Base-by-base conservation (phyloP, 2,113 vertebrate species). In the Variabilichromis moorii region DNA sequence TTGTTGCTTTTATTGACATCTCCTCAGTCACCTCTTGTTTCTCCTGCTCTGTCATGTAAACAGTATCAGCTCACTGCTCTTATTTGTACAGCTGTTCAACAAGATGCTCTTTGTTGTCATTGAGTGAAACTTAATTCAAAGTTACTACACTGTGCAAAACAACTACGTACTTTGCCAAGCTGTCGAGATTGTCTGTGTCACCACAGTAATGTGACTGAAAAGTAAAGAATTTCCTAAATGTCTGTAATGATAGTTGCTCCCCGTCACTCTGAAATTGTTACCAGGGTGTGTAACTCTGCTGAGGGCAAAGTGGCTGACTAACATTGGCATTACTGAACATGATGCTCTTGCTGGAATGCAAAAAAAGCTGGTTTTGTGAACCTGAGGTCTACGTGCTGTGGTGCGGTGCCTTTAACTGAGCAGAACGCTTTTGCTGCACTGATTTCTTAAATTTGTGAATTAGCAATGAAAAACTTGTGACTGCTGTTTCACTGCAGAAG, bases 1-100 rank as follows among this genome's bases (percentile, higher is more conserved):
- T 73, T 90, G 53, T 11, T 71, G 88, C 92, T 90, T n/a, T 95
- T 78, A 66, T 55, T 92, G 83, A 89, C 86, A 45, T 78, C 63
- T 80, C 11, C 9, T 8, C 11, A 10, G 59, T 81, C 11, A 3
- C 21, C 28, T 26, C 31, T 37, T 16, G 2, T 14, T 12, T n/a
- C 35, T 54, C 5, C 11, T 17, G 3, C 57, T 37, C 63, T 66
- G 7, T 71, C 47, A 81, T 31, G 42, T 17, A 66, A 21, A 12
- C 40, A 14, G 78, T 87, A n/a, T 1, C 28, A 21, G 8, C 51
- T 71, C 26, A 9, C 19, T 19, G 11, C 0, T 31, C 4, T 37
- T 31, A 28, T 78, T 78, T 2, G 1, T 14, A 9, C 55, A 83
- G 86, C 19, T 53, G 33, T 21, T 54, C 5, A 47, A 16, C 53